Conservation (phyloP, 2,797 vertebrate species). For the Hoplostethus mediterraneus region DNA sequence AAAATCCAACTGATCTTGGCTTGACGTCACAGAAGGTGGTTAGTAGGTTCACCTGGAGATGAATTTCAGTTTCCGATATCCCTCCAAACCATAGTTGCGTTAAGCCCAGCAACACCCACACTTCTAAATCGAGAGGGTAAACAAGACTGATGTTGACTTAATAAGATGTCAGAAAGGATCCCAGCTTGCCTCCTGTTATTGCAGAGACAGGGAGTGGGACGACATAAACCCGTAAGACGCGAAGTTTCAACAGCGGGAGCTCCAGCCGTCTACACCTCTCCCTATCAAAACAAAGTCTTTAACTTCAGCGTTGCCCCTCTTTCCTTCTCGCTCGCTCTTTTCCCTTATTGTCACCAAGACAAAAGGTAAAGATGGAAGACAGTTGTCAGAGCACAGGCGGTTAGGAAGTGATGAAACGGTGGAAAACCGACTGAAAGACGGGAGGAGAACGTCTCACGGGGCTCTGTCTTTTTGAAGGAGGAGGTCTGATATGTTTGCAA, state of each 20-base stretch:
- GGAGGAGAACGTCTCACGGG: constrained; percentile 33
- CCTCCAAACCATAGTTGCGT: constrained; percentile 34
- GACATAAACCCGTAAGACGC: not conserved
- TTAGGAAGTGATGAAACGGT: constrained; percentile 51
- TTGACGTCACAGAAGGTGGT: not conserved
- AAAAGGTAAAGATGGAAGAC: constrained; percentile 37
- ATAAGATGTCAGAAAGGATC: too few relatives aligned
- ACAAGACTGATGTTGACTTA: too few relatives aligned
- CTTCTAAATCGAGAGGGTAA: not conserved
- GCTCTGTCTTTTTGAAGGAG: constrained; percentile 46
- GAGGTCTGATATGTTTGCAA: constrained; percentile 50
- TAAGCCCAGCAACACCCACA: constrained; percentile 34
- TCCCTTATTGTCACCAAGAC: constrained; percentile 39
- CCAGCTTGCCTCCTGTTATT: too few relatives aligned
- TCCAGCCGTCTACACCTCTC: not conserved
- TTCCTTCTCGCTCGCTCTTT: constrained; percentile 3
- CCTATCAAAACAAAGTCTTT: constrained; percentile 24
- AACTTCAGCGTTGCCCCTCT: not conserved
- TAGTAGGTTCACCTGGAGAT: not conserved
- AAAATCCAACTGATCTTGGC: constrained; percentile 17
- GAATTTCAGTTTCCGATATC: constrained; percentile 30
- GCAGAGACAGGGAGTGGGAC: too few relatives aligned
- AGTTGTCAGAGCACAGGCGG: constrained; percentile 46
- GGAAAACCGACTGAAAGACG: constrained; percentile 41
- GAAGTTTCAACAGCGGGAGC: constrained; percentile 3